A percentile compares a stretch with the other conserved stretches of the same genome.
Conservation (phyloP, 2,888 invertebrate genomes). For the Hirtodrosophila cameraria region DNA sequence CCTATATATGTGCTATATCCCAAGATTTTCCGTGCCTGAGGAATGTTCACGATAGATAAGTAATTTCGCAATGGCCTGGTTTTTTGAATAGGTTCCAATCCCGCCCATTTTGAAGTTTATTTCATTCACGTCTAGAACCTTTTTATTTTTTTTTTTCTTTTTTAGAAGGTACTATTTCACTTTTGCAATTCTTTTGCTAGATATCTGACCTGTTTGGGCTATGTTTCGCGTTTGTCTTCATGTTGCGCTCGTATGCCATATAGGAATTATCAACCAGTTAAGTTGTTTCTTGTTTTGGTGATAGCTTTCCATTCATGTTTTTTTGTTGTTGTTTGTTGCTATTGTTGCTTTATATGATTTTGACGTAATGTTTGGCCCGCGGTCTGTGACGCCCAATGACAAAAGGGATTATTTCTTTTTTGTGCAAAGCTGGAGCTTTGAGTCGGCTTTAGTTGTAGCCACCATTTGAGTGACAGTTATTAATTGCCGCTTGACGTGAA, state of each 20-base stretch:
- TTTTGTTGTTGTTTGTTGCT: conserved; percentile 36
- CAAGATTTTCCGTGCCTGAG: too few relatives aligned
- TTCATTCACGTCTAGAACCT: too few relatives aligned
- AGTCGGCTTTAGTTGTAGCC: conserved; percentile 49
- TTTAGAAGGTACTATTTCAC: too few relatives aligned
- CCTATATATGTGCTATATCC: too few relatives aligned
- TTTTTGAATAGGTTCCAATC: too few relatives aligned
- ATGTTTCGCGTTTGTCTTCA: neutral
- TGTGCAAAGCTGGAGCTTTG: conserved; percentile 46
- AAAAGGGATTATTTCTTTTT: conserved; percentile 73
- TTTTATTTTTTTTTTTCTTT: too few relatives aligned
- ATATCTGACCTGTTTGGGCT: neutral
- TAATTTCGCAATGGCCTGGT: too few relatives aligned
- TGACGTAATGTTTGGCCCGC: conserved; percentile 64
- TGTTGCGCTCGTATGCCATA: neutral
- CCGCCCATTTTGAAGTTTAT: too few relatives aligned
- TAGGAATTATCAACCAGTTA: neutral
- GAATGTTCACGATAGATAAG: too few relatives aligned
- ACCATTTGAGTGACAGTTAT: conserved; percentile 73
- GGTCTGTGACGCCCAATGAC: conserved; percentile 60
- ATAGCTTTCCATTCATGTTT: conserved; percentile 36
- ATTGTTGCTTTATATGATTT: conserved; percentile 56
- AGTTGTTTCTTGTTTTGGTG: conserved; percentile 7
- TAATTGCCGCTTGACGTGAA: conserved; percentile 70
- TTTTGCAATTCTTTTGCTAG: neutral